Conservation (phyloP, 2,888 invertebrate genomes). For the Melanargia galathea region DNA sequence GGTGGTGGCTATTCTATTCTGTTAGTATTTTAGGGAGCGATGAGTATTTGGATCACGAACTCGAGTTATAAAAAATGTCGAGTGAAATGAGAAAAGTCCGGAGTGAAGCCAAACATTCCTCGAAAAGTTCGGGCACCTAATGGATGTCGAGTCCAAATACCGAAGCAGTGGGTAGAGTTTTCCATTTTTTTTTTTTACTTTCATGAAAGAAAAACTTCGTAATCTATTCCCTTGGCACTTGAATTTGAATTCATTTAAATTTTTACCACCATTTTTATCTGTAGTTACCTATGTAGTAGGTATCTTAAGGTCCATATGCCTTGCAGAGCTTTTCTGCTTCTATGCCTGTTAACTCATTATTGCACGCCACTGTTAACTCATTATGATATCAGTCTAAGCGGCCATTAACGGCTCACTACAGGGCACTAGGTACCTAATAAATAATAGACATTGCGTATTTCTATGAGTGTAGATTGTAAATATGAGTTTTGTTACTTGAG, state of each 20-base stretch:
- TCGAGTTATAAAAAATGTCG: conserved; percentile 26
- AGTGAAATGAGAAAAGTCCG: conserved; percentile 27
- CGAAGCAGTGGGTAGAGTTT: neutral
- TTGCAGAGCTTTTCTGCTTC: too few species aligned
- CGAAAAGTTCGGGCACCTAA: conserved; percentile 16
- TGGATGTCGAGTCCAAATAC: conserved; percentile 22
- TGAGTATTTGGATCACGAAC: conserved; percentile 27
- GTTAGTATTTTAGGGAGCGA: conserved; percentile 7
- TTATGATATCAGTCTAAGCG: too few species aligned
- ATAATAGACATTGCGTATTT: too few species aligned
- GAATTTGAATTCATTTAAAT: conserved; percentile 20
- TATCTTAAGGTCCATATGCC: neutral
- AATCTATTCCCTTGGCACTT: conserved; percentile 19
- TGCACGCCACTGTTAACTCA: too few species aligned
- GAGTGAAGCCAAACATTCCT: conserved; percentile 24
- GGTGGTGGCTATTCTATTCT: neutral
- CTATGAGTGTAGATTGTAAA: too few species aligned
- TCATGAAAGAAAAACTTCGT: conserved; percentile 16
- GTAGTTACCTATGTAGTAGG: neutral
- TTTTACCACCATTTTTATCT: neutral
- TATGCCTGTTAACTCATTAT: too few species aligned
- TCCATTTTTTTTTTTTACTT: conserved; percentile 22
- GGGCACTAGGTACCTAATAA: too few species aligned
- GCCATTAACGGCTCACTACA: too few species aligned
- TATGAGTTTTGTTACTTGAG: too few species aligned